phyloP scores from a whole-genome alignment of 2,113 vertebrate genomes.

The Microcebus tavaratra region DNA sequence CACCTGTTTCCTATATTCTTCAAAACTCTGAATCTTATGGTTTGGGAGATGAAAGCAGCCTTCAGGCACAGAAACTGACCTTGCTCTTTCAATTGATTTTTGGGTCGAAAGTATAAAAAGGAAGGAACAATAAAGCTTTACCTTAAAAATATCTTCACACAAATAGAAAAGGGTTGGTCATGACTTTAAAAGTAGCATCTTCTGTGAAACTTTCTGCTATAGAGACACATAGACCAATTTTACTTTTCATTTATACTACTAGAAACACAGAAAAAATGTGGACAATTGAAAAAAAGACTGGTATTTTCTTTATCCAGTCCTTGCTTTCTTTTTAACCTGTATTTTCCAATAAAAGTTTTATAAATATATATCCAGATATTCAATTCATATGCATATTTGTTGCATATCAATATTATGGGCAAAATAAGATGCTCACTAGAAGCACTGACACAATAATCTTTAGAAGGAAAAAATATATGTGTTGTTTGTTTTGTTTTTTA shows the following conservation, averaged over 20 bases:
- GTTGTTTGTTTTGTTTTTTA: neutral
- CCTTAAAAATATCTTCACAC: constrained; percentile 62
- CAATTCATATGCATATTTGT: neutral
- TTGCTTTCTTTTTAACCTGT: neutral
- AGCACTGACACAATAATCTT: neutral
- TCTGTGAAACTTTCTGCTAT: neutral
- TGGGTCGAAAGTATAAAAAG: constrained; percentile 47
- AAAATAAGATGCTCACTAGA: neutral
- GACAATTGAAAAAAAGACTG: constrained; percentile 53
- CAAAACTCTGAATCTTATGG: constrained; percentile 52
- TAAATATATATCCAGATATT: neutral
- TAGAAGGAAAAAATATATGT: neutral
- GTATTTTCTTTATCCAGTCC: neutral
- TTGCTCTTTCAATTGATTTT: constrained; percentile 70
- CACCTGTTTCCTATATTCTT: constrained; percentile 54
- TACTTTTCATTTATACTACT: constrained; percentile 6
- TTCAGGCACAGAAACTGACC: constrained; percentile 59
- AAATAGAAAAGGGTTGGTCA: constrained; percentile 52
- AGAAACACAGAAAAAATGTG: neutral
- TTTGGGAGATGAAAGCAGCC: constrained; percentile 60
- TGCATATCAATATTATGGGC: neutral
- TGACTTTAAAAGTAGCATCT: constrained; percentile 47
- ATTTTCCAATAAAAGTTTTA: constrained; percentile 17
- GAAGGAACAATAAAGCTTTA: neutral
- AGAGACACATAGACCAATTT: constrained; percentile 32